Percentiles rank a stretch among this genome's conserved stretches.
Conservation (phyloP, 2,797 vertebrate species). For the Pelodytes ibericus region DNA sequence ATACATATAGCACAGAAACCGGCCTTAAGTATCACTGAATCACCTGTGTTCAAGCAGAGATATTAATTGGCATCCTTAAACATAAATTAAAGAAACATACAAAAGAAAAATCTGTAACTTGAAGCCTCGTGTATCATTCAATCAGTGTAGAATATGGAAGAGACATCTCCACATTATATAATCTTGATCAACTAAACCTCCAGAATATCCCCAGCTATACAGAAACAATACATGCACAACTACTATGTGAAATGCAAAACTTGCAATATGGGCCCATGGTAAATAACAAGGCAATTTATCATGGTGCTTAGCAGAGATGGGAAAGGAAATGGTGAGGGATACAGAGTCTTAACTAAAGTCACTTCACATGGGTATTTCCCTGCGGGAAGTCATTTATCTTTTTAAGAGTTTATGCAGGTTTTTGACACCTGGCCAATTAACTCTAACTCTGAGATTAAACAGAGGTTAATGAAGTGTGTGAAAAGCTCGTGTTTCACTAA, state of each 20-base stretch:
- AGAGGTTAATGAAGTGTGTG: constrained; percentile 52
- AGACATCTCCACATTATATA: too few species aligned
- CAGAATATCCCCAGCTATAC: too few species aligned
- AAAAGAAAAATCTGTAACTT: too few species aligned
- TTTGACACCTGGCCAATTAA: constrained; percentile 53
- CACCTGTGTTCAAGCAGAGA: too few species aligned
- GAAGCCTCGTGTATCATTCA: too few species aligned
- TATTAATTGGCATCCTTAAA: too few species aligned
- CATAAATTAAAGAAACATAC: too few species aligned
- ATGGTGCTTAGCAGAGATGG: not conserved
- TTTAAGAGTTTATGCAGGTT: constrained; percentile 38
- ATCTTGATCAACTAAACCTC: too few species aligned
- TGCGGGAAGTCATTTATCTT: constrained; percentile 40
- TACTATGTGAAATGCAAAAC: not conserved
- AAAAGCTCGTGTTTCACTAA: constrained; percentile 34
- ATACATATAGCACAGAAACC: too few species aligned
- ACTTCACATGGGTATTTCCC: constrained; percentile 5
- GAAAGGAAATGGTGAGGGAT: not conserved
- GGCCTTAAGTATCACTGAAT: too few species aligned
- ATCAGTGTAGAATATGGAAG: too few species aligned
- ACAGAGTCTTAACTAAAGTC: constrained; percentile 15
- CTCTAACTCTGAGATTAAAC: constrained; percentile 43
- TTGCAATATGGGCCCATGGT: not conserved
- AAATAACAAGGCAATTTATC: not conserved
- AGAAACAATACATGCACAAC: too few species aligned